These are phyloP conservation scores for Cyanistes caeruleus DNA, from an alignment of 2,113 vertebrate species.

Conservation along the genomic window DNA sequence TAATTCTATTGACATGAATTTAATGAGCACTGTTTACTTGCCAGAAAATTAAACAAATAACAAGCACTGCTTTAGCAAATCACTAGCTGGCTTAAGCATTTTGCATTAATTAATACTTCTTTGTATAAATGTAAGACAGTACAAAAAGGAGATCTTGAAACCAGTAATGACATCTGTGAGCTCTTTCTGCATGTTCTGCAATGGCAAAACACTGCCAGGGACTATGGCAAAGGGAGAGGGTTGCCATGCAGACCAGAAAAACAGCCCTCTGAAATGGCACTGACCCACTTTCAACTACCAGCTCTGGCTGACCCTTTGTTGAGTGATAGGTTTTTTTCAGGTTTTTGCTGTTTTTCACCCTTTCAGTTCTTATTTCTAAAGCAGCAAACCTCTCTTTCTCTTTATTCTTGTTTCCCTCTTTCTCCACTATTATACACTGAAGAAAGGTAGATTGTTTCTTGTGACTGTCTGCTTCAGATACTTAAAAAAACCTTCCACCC, in stretches of 20 bases:
- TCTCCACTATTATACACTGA: neutral
- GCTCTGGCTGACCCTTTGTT: slow-evolving; percentile 40
- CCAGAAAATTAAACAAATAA: slow-evolving; percentile 18
- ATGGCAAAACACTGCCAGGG: neutral
- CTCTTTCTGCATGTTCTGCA: neutral
- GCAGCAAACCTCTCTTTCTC: neutral
- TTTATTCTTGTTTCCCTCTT: neutral
- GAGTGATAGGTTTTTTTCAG: slow-evolving; percentile 39
- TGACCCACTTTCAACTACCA: slow-evolving; percentile 60
- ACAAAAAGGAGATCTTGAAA: neutral
- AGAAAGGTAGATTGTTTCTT: slow-evolving; percentile 10
- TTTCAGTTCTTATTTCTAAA: slow-evolving; percentile 55
- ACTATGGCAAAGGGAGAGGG: neutral
- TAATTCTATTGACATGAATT: neutral
- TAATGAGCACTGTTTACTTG: neutral
- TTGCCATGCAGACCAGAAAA: slow-evolving; percentile 54
- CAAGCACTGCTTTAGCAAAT: neutral
- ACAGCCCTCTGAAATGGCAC: slow-evolving; percentile 8
- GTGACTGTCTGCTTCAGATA: neutral
- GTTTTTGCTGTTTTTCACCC: slow-evolving; percentile 39
- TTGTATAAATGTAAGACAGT: neutral
- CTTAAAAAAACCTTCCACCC: neutral
- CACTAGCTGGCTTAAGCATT: neutral
- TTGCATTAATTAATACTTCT: neutral
- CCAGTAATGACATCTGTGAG: neutral